Conservation (phyloP, 2,888 invertebrate species). For the Acanthococcus lagerstroemiae region DNA sequence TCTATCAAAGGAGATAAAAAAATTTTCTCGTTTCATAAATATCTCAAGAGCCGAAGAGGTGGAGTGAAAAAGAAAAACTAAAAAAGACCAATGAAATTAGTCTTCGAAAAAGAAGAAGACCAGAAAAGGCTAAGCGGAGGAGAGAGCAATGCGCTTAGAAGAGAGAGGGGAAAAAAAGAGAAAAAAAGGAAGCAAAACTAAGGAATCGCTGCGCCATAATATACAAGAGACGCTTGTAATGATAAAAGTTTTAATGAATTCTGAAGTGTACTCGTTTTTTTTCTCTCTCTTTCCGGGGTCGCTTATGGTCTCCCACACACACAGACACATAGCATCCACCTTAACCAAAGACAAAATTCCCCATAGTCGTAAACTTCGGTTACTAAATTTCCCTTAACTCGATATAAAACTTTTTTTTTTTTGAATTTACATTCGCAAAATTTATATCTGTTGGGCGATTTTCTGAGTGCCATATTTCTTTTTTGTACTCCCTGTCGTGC, state of each 20-base stretch:
- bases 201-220: too few species aligned
- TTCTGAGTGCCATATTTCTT: neutral
- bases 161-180: too few species aligned
- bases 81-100: slow-evolving; percentile 18
- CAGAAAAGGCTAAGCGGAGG: too few species aligned
- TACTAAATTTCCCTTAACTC: slow-evolving; percentile 25
- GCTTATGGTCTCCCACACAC: slow-evolving; percentile 14
- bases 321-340: too few species aligned
- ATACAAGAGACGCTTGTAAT: slow-evolving; percentile 7
- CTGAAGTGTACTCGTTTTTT: slow-evolving; percentile 19
- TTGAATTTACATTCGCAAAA: slow-evolving; percentile 25
- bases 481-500: neutral
- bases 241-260: slow-evolving; percentile 30
- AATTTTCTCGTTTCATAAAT: neutral
- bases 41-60: too few species aligned
- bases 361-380: slow-evolving; percentile 20
- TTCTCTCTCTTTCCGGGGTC: neutral
- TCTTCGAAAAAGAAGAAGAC: too few species aligned
- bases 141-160: too few species aligned
- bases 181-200: too few species aligned
- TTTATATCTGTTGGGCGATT: slow-evolving; percentile 28
- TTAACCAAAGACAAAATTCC: too few species aligned
- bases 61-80: neutral
- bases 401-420: slow-evolving; percentile 29
- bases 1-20: slow-evolving; percentile 21